Evolutionary conservation across 2,797 vertebrate genomes (phyloP).

Genomic region (Echeneis naucrates): DNA sequence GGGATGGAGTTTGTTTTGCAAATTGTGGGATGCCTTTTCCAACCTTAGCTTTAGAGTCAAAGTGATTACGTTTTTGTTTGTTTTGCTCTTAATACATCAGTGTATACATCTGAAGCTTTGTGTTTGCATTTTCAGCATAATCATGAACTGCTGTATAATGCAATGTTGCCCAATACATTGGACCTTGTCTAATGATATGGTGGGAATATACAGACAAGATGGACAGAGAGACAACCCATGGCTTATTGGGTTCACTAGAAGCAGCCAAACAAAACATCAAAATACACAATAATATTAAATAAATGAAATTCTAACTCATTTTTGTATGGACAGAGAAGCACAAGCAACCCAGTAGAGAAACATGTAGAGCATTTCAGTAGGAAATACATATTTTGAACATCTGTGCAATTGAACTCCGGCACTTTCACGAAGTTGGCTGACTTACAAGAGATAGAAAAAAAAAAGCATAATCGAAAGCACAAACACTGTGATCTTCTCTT

Average conservation of each 20-base stretch:
- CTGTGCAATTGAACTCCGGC: neutral
- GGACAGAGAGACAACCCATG: neutral
- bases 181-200: neutral
- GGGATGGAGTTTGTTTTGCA: constrained; percentile 72
- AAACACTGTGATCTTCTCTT: neutral
- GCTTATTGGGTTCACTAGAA: neutral
- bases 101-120: constrained; percentile 32
- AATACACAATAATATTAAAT: neutral
- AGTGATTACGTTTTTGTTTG: constrained; percentile 54
- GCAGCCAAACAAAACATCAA: neutral
- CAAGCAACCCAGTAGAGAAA: neutral
- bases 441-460: neutral
- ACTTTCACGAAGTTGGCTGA: neutral
- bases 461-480: neutral
- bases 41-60: constrained; percentile 42
- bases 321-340: neutral
- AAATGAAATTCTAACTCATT: constrained; percentile 1
- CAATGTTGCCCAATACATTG: neutral
- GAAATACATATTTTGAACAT: constrained; percentile 1
- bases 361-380: neutral
- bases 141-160: constrained; percentile 26
- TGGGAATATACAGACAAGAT: neutral
- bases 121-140: constrained; percentile 21
- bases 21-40: constrained; percentile 50
- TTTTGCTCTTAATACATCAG: constrained; percentile 33